Base-by-base conservation (phyloP, 2,797 vertebrate genomes). In the Antennarius maculatus region DNA sequence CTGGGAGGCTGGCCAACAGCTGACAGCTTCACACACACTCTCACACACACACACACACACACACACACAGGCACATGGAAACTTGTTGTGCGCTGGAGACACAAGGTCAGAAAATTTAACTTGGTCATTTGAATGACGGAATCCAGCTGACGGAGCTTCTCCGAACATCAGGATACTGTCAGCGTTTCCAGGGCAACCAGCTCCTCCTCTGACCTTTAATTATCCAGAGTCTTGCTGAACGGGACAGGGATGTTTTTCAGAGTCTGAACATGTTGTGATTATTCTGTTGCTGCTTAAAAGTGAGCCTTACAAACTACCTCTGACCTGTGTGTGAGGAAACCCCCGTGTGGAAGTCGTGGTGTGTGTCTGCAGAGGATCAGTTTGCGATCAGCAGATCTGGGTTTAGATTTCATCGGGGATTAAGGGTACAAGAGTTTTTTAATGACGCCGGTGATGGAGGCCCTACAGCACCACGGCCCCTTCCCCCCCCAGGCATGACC, bases 401-500 rank as follows among this genome's bases (percentile, higher is more conserved):
- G 23, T 63, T 69, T 71, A 71, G 41, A 18, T 4, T 15, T 14
- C 3, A 42, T 69, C 51, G 27, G 37, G 53, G 80, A 56, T 59
- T 56, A 74, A 67, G 23, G 23, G 23, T 23, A 29, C 18, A 2
- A 47, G 82, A 66, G 43, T 23, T 41, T 58, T 69, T 66, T 48
- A 34, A 37, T 16, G 55, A 68, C 69, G 71, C 14, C 61, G 58
- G 52, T 27, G 68, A 79, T 77, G 81, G 64, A 66, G 66, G 72
- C 14, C 27, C 9, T 39, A n/a, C 67, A 53, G 66, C 54, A 66
- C 52, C 60, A 23, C 18, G 48, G 39, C 50, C 50, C 16, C 42
- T 23, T 34, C 29, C 37, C 52, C n/a, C 8, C 37, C 56, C 81
- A 82, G 85, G 72, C 66, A 90, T 92, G 89, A 88, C 76, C 66